These are phyloP conservation scores for Apodemus speciosus DNA, from an alignment of 2,113 vertebrate genomes.

Conservation along the genomic window DNA sequence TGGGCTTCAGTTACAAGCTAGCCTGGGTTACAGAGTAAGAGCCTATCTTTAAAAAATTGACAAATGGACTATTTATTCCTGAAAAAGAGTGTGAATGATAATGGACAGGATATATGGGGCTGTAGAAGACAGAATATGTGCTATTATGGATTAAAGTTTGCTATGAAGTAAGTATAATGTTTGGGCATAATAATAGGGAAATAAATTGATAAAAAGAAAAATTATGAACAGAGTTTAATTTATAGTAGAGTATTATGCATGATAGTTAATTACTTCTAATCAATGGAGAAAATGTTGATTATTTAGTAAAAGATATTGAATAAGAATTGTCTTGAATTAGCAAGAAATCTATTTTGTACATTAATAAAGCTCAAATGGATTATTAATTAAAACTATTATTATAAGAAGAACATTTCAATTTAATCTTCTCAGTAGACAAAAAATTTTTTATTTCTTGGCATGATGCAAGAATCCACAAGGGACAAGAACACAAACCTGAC, in stretches of 20 bases:
- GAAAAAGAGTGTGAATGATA: not conserved
- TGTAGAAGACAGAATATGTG: not conserved
- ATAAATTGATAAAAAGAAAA: slow-evolving; percentile 4
- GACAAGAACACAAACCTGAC: slow-evolving; percentile 11
- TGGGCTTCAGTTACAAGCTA: not conserved
- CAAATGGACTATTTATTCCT: slow-evolving; percentile 42
- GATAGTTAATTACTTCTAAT: slow-evolving; percentile 20
- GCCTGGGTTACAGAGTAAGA: not conserved
- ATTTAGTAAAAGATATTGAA: slow-evolving; percentile 49
- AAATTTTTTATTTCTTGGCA: not conserved
- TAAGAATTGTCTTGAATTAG: slow-evolving; percentile 47
- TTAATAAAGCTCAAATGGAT: slow-evolving; percentile 25
- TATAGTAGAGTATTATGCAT: slow-evolving; percentile 23
- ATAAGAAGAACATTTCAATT: slow-evolving; percentile 50
- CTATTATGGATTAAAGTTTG: not conserved
- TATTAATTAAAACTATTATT: slow-evolving; percentile 35
- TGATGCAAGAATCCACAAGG: not conserved
- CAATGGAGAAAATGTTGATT: slow-evolving; percentile 56
- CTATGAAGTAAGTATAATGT: not conserved
- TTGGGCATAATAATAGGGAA: not conserved
- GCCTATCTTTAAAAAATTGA: not conserved
- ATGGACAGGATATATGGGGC: not conserved
- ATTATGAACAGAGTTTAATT: slow-evolving; percentile 22
- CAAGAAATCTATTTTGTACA: slow-evolving; percentile 57
- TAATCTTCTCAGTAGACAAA: slow-evolving; percentile 14